These are phyloP conservation scores for Drosophila malerkotliana DNA, from an alignment of 1,140 invertebrate species.

Conservation along the genomic window DNA sequence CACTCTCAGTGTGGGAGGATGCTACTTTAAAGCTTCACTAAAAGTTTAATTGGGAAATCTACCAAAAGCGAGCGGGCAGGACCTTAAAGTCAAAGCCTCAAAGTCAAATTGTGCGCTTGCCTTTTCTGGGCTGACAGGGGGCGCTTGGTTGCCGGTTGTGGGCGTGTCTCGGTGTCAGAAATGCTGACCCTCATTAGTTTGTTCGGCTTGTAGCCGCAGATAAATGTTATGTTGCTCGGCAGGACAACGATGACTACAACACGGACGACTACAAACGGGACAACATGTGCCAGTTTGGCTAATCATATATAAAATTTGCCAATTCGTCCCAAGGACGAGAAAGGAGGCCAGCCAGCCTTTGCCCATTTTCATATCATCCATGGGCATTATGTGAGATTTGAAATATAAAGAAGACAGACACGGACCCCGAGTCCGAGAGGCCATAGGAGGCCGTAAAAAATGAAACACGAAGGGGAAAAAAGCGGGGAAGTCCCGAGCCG, in stretches of 20 bases:
- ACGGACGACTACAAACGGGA: not conserved
- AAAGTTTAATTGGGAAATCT: constrained; percentile 67
- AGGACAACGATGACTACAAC: constrained; percentile 11
- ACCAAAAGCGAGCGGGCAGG: constrained; percentile 10
- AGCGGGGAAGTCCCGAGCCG: not conserved
- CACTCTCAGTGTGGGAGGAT: constrained; percentile 43
- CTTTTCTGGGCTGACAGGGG: not conserved
- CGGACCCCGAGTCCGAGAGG: constrained; percentile 2
- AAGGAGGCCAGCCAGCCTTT: constrained; percentile 27
- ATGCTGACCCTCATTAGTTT: constrained; percentile 68
- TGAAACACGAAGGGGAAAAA: constrained; percentile 9
- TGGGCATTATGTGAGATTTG: constrained; percentile 62
- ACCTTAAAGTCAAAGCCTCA: constrained; percentile 37
- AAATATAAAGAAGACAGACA: constrained; percentile 7
- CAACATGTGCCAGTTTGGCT: constrained; percentile 67
- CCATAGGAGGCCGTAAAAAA: not conserved
- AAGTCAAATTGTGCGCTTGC: constrained; percentile 15
- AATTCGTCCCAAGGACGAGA: constrained; percentile 28
- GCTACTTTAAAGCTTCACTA: constrained; percentile 40
- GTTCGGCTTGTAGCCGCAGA: constrained; percentile 43
- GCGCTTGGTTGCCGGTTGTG: constrained; percentile 16
- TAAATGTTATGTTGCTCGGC: constrained; percentile 61
- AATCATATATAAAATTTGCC: constrained; percentile 62
- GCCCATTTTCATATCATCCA: constrained; percentile 59
- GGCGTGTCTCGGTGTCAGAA: constrained; percentile 50